A percentile compares a stretch with the other conserved stretches of the same genome.
phyloP scores from a whole-genome alignment of 2,113 vertebrate species.

The Hucho hucho region DNA sequence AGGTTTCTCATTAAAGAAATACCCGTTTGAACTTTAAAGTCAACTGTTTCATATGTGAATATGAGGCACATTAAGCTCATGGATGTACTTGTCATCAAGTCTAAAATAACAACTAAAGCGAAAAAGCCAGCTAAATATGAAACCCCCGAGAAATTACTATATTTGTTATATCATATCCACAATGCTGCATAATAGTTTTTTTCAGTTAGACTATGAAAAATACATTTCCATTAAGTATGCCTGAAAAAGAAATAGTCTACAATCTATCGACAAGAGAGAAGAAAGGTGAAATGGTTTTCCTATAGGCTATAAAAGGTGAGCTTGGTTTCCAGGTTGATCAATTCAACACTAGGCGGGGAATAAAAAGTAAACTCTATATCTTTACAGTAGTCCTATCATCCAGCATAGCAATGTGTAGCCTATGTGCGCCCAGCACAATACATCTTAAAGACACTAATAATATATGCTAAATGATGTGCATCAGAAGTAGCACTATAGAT shows the following conservation, averaged over 20 bases:
- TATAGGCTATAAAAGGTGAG: too few relatives aligned
- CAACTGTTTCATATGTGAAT: conserved; percentile 6
- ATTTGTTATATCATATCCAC: neutral
- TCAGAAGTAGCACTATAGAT: conserved; percentile 29
- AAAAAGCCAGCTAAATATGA: conserved; percentile 11
- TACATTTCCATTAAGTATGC: too few relatives aligned
- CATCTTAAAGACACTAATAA: too few relatives aligned
- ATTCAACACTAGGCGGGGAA: too few relatives aligned
- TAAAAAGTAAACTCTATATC: too few relatives aligned
- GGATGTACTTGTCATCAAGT: neutral
- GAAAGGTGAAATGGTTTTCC: too few relatives aligned
- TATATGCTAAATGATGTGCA: neutral
- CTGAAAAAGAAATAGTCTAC: too few relatives aligned
- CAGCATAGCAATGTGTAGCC: too few relatives aligned
- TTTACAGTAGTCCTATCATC: too few relatives aligned
- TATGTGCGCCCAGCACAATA: too few relatives aligned
- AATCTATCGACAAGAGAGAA: too few relatives aligned
- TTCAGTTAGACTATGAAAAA: neutral
- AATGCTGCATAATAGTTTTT: neutral
- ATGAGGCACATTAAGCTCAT: neutral
- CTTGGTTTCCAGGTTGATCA: too few relatives aligned
- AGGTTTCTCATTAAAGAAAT: conserved; percentile 36
- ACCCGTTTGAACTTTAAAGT: conserved; percentile 5
- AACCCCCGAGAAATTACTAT: neutral
- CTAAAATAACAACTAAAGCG: neutral